Base-by-base conservation (phyloP, 64 coral and sea anemone species). In the Exaiptasia diaphana region DNA sequence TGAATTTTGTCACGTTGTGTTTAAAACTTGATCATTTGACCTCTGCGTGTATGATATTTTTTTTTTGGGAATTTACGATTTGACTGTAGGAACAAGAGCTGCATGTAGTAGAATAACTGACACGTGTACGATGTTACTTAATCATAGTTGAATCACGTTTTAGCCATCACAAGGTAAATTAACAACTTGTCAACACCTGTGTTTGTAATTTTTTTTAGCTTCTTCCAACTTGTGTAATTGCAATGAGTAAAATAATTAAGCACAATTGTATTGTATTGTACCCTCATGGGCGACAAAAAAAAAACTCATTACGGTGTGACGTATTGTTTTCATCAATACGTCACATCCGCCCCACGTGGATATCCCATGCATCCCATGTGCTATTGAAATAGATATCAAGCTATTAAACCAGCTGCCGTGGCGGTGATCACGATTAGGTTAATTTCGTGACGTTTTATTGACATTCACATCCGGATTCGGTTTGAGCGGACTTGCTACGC, bases 341-440 rank as follows among this genome's bases (percentile, higher is more conserved):
- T 73, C 70, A 73, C 70, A 41, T 73, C 70, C 70, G 71, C n/a
- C 46, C 71, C 71, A n/a, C 63, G 31, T 41, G 34, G n/a, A n/a
- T n/a, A n/a, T n/a, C n/a, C n/a, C n/a, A n/a, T n/a, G n/a, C 71
- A 3, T 25, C 71, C 27, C 45, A 43, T 43, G 32, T 75, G 42
- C 36, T 77, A 77, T 57, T 50, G 74, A 77, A 77, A 58, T 77
- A 77, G 74, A 77, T 52, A 77, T 50, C 74, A 77, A 57, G 74
- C 74, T 77, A n/a, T n/a, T n/a, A 41, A 31, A 8, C 12, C 78
- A 35, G 57, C 29, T 37, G 41, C 78, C 1, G 59, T 13, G 35
- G 53, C 27, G 30, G 63, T 63, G 27, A 67, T 41, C 25, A 63
- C 59, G 26, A 63, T 63, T 44, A 82, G 53, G 63, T 82, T 82